Conservation (phyloP, 2,113 vertebrate genomes). For the Trichomycterus rosablanca region DNA sequence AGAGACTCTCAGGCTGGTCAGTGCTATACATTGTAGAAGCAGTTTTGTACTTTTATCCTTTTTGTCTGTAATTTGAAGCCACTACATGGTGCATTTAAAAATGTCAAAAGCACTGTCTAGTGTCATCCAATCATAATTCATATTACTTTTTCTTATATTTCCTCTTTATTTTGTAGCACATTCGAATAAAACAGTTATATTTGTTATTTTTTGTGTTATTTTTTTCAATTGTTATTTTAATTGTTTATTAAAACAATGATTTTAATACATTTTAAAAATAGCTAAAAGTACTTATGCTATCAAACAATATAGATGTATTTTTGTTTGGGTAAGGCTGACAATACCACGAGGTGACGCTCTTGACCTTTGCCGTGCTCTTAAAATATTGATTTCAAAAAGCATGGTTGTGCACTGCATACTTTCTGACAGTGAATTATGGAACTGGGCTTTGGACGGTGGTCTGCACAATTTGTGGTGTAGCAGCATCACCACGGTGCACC, state of each 20-base stretch:
- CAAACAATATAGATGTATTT: slow-evolving; percentile 39
- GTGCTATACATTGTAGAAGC: no score
- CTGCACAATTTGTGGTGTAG: slow-evolving; percentile 72
- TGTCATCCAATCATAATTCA: slow-evolving; percentile 1
- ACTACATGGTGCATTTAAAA: slow-evolving; percentile 63
- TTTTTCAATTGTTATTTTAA: no score
- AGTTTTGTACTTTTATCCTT: no score
- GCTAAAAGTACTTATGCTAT: background rate
- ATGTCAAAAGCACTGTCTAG: slow-evolving; percentile 35
- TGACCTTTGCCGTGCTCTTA: slow-evolving; percentile 56
- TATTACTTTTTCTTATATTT: background rate
- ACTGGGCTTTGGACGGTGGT: slow-evolving; percentile 71
- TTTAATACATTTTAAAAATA: background rate
- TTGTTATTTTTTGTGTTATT: background rate
- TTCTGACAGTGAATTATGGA: slow-evolving; percentile 74
- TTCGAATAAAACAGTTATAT: background rate
- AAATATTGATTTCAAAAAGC: slow-evolving; percentile 56
- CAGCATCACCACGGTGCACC: slow-evolving; percentile 63
- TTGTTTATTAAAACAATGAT: background rate
- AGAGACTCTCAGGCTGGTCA: no score
- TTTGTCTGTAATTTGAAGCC: no score
- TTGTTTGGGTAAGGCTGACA: slow-evolving; percentile 53
- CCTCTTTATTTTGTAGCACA: background rate
- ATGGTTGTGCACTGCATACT: slow-evolving; percentile 50
- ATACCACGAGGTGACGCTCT: slow-evolving; percentile 56